These are phyloP conservation scores for Emydura subglobosa DNA, from an alignment of 2,113 vertebrate species.

Conservation along the genomic window DNA sequence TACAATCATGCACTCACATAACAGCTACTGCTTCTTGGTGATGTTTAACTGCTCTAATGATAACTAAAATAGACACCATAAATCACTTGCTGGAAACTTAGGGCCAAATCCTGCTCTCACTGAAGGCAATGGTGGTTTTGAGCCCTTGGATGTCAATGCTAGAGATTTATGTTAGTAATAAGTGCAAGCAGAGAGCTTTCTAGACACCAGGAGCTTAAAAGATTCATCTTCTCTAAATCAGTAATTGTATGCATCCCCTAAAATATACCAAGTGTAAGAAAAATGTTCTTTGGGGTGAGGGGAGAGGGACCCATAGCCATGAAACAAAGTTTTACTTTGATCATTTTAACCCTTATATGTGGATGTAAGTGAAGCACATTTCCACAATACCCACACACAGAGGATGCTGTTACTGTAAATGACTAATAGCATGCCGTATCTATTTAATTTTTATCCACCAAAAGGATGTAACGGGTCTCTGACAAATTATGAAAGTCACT, in stretches of 20 bases:
- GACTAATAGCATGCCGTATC: background rate
- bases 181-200: background rate
- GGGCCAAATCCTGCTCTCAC: background rate
- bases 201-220: background rate
- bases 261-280: background rate
- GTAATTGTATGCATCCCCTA: background rate
- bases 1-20: background rate
- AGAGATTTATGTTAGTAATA: constrained; percentile 16
- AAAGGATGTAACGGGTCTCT: background rate
- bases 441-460: background rate
- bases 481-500: background rate
- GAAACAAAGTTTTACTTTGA: background rate
- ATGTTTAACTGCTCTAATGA: background rate
- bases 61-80: background rate
- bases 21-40: background rate
- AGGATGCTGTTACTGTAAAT: background rate
- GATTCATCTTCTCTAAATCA: background rate
- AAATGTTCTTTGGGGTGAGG: background rate
- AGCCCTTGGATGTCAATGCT: background rate
- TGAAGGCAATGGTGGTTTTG: background rate
- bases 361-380: background rate
- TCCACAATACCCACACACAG: background rate
- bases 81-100: background rate
- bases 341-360: background rate
- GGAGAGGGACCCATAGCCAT: background rate